Conservation (phyloP, 2,113 vertebrate species). For the Corythornis cristatus region DNA sequence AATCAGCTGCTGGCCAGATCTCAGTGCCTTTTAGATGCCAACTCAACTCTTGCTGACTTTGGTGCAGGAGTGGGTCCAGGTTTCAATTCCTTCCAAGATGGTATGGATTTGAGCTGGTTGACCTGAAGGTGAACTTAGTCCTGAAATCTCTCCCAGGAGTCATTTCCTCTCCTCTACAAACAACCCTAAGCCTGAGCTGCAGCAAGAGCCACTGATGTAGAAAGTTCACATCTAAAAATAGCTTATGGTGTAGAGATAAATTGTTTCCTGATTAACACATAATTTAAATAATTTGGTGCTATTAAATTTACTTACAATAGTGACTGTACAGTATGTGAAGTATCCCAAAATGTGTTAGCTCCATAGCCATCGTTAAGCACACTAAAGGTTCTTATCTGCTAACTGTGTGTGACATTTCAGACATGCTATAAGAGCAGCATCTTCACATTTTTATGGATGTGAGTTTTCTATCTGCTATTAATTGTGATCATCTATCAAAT, state of each 20-base stretch:
- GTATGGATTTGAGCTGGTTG: background rate
- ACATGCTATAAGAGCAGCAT: background rate
- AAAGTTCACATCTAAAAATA: constrained; percentile 66
- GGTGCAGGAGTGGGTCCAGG: background rate
- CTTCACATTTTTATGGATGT: background rate
- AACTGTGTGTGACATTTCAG: constrained; percentile 42
- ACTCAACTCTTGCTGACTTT: background rate
- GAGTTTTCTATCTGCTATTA: constrained; percentile 7
- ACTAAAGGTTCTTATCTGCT: constrained; percentile 22
- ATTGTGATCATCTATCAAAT: constrained; percentile 32
- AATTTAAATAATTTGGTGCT: constrained; percentile 49
- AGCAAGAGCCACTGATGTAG: constrained; percentile 32
- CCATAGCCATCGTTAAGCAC: background rate
- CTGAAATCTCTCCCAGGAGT: constrained; percentile 19
- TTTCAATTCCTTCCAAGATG: background rate
- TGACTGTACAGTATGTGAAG: constrained; percentile 33
- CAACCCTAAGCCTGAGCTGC: constrained; percentile 29
- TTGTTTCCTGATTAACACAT: constrained; percentile 64
- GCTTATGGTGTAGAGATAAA: constrained; percentile 6
- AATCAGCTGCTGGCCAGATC: background rate
- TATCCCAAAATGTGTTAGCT: constrained; percentile 33
- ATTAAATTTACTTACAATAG: constrained; percentile 12
- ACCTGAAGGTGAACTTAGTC: constrained; percentile 27
- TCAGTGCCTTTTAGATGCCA: background rate
- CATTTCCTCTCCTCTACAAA: constrained; percentile 41